A percentile compares a stretch with the other conserved stretches of the same genome.
Evolutionary conservation across 2,797 vertebrate genomes (phyloP).

Genomic region (Enteromius trimaculatus): DNA sequence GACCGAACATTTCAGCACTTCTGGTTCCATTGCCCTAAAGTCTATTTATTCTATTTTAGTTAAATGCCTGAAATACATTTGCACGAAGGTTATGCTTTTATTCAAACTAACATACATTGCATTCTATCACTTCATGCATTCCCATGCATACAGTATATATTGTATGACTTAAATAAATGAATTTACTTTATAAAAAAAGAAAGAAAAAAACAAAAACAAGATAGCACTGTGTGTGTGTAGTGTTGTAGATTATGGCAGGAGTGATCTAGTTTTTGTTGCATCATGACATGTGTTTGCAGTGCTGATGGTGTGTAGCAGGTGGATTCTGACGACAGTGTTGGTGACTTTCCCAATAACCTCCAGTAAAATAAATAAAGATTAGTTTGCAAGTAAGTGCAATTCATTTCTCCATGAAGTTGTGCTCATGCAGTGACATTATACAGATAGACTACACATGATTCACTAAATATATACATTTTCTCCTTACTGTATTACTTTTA

Average conservation of each 20-base stretch:
- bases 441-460: background rate
- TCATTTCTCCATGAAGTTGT: background rate
- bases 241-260: background rate
- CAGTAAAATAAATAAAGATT: background rate
- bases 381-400: background rate
- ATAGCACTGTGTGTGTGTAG: background rate
- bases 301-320: constrained; percentile 1
- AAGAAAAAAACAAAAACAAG: too few relatives aligned
- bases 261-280: background rate
- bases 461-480: background rate
- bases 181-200: background rate
- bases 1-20: background rate
- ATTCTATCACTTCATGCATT: background rate
- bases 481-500: background rate
- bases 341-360: background rate
- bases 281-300: background rate
- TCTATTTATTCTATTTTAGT: background rate
- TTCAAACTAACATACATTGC: background rate
- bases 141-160: background rate
- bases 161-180: background rate
- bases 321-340: background rate
- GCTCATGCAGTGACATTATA: background rate
- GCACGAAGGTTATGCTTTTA: background rate
- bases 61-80: background rate
- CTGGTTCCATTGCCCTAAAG: background rate